Base-by-base conservation (phyloP, 2,888 invertebrate species). In the Yponomeuta plumbellus region DNA sequence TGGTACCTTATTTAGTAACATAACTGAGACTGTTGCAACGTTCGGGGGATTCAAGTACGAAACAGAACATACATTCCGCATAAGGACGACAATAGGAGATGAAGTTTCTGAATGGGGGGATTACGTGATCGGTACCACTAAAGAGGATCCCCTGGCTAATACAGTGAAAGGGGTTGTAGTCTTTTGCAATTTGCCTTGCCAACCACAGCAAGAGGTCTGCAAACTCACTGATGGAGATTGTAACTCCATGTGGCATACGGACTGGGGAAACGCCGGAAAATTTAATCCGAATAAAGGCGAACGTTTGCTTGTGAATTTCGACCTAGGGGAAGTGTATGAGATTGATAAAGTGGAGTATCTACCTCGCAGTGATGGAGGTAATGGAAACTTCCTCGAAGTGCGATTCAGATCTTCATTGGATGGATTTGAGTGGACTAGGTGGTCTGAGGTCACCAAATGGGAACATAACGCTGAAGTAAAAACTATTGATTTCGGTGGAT, bases 31-130 rank as follows among this genome's bases (percentile, higher is more conserved):
- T 8, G 70, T 70, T 56, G 83, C 80, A 63, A 79, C 70, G 44
- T 87, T 89, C 69, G 73, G 80, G 8, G 77, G 74, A 66, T 79
- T 87, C 34, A 72, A 74, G 67, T 73, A 69, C 63, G 73, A 77
- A 62, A 77, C 83, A 0, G 76, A 79, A 62, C 81, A 88, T 72
- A 67, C 67, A 4, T 88, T 88, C 68, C 81, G 80, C 69, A 80
- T 90, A 61, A 75, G 90, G 63, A 79, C 86, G 1, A 81, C 77
- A 20, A 77, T 72, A 56, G 70, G 71, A 6, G 69, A 74, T 23
- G 79, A 77, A 4, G 75, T 81, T n/a, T 88, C 90, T 0, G 74
- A 81, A 70, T 91, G 89, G 89, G 86, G 86, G 74, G 75, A 84
- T 39, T 70, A 67, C 61, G 70, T 87, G 21, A 68, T 73, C 17